Base-by-base conservation (phyloP, 1,140 invertebrate species). In the Drosophila simulans region DNA sequence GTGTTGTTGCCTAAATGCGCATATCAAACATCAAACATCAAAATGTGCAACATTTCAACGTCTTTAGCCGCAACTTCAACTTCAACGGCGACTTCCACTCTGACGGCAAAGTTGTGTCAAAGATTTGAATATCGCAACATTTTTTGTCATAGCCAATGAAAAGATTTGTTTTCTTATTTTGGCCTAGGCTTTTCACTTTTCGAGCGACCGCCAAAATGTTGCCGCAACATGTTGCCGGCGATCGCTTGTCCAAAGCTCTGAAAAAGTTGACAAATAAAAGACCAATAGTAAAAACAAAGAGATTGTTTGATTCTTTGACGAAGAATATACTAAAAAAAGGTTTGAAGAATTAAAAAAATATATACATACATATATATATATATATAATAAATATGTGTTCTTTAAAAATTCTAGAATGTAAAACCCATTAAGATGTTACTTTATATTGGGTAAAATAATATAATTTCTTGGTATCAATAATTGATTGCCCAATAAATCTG, bases 1-100 rank as follows among this genome's bases (percentile, higher is more conserved):
- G 84, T 81, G 73, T 88, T 79, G 42, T 70, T 86, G 75, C 65
- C 83, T 83, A 86, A 86, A 86, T 88, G 73, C 75, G 83, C 83
- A 86, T 86, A 86, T 86, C 83, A 88, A 69, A 65, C 78, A 82
- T 86, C 83, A 83, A 83, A 77, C 74, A 78, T 81, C 79, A 86
- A 86, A 79, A 82, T 86, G 66, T 62, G 66, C 79, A 86, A 79
- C 83, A 76, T 86, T 88, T 86, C 79, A 83, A 79, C 69, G 75
- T 78, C 45, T 42, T 58, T 56, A 37, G 56, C 54, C 22, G 17
- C 43, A 34, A 46, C 34, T 69, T 54, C 65, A 40, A 54, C 34
- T 69, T 27, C 31, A 25, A 31, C 22, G 31, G n/a, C 51, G 46
- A 46, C 43, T 55, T 48, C 53, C 43, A 64, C 43, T 46, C 46